phyloP scores from a whole-genome alignment of 2,113 vertebrate species.

The Porphyrio hochstetteri region DNA sequence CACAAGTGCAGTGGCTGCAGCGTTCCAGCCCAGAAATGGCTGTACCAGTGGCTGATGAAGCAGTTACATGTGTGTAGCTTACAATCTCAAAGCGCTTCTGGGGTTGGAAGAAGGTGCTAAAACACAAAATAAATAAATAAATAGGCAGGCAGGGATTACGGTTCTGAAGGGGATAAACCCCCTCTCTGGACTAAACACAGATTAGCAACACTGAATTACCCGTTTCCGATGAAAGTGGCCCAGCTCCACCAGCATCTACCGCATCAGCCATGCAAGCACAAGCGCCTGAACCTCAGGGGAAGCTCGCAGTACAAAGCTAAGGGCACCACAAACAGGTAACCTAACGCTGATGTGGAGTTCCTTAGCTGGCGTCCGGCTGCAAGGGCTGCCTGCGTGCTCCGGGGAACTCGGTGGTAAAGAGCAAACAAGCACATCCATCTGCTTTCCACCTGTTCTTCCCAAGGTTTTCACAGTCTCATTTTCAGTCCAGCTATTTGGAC shows the following conservation, averaged over 20 bases:
- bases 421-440: background rate
- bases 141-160: background rate
- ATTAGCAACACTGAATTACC: background rate
- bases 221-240: background rate
- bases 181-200: background rate
- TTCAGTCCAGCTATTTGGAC: background rate
- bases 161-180: background rate
- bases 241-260: background rate
- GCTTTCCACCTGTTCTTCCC: background rate
- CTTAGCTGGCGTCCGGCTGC: background rate
- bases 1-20: background rate
- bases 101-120: conserved; percentile 32
- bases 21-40: background rate
- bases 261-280: background rate
- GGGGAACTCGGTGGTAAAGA: background rate
- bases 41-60: background rate
- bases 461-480: background rate
- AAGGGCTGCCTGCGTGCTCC: background rate
- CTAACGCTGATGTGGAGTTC: background rate
- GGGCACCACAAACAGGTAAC: background rate
- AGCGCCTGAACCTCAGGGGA: background rate
- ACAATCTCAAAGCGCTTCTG: background rate
- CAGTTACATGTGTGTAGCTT: background rate
- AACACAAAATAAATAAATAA: conserved; percentile 54
- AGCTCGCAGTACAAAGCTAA: background rate